A percentile compares a stretch with the other conserved stretches of the same genome.
Conservation (phyloP, 2,113 vertebrate genomes). For the Dromaius novaehollandiae region DNA sequence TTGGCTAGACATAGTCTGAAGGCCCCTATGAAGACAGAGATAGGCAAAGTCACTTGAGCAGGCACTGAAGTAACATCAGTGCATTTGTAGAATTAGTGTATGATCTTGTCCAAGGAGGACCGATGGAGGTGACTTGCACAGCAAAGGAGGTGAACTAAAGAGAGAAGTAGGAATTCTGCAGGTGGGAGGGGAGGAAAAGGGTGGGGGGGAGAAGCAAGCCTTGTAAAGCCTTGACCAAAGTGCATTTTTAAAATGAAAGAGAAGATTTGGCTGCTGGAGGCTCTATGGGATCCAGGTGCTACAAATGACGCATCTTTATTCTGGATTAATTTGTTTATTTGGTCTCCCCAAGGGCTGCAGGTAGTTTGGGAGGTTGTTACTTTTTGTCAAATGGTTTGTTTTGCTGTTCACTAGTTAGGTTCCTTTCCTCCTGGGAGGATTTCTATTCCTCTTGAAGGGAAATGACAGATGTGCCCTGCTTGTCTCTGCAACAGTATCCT, state of each 20-base stretch:
- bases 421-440: background rate
- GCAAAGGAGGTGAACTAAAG: background rate
- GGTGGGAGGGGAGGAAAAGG: background rate
- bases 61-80: background rate
- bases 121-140: background rate
- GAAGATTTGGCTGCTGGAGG: background rate
- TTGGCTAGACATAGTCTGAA: background rate
- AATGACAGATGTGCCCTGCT: background rate
- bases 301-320: background rate
- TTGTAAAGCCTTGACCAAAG: background rate
- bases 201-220: too few relatives aligned
- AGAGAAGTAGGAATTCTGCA: background rate
- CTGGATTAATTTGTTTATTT: background rate
- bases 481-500: background rate
- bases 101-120: background rate
- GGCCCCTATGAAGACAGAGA: background rate
- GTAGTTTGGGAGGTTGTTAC: background rate
- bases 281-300: background rate
- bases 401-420: background rate
- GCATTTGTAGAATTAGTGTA: background rate
- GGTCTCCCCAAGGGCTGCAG: background rate
- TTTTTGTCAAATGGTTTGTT: background rate
- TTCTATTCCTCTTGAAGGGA: too few relatives aligned
- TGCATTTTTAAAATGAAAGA: background rate
- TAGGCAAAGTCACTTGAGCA: background rate